Base-by-base conservation (phyloP, 2,797 vertebrate genomes). In the Muscicapa striata region DNA sequence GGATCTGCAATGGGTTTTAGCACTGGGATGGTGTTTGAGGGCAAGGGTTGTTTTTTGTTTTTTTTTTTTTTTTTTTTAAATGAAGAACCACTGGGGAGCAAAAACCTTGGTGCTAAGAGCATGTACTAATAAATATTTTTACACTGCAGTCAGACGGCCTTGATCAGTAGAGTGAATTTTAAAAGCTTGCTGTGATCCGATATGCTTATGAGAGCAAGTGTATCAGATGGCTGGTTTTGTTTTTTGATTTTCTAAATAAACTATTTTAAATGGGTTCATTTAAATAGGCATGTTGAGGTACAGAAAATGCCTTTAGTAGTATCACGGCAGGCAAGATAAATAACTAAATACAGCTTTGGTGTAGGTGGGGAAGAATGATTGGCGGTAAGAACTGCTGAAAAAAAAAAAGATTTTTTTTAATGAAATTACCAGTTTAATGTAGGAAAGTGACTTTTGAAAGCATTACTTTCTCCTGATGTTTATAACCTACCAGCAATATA, bases 1-100 rank as follows among this genome's bases (percentile, higher is more conserved):
- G 92, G 63, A 92, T 85, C 90, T 1, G 4, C 87, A 92, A 88
- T 89, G 95, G 93, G 84, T 87, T 96, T 95, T 96, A 93, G 90
- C 72, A 68, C 62, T 66, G 94, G 94, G 86, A 90, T 81, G 55
- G 15, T 45, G 55, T 34, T 1, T 93, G 76, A 88, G 67, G 76
- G 61, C 67, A 93, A 74, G 77, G 69, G 51, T 80, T 79, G 34
- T 11, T 27, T 27, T 27, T 18, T 11, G 17, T 3, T n/a, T n/a
- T n/a, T n/a, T 57, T 62, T 70, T 92, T 58, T 76, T 41, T 75
- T 8, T 70, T 92, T 58, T 76, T 41, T 75, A 6, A 13, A 32
- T 72, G 43, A 63, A 76, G 84, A 77, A 18, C 74, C 3, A 13
- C 27, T 89, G 87, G 84, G 64, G 79, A 77, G 36, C 26, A 55